phyloP scores from a whole-genome alignment of 1,140 invertebrate genomes.

The Diorhabda sublineata region DNA sequence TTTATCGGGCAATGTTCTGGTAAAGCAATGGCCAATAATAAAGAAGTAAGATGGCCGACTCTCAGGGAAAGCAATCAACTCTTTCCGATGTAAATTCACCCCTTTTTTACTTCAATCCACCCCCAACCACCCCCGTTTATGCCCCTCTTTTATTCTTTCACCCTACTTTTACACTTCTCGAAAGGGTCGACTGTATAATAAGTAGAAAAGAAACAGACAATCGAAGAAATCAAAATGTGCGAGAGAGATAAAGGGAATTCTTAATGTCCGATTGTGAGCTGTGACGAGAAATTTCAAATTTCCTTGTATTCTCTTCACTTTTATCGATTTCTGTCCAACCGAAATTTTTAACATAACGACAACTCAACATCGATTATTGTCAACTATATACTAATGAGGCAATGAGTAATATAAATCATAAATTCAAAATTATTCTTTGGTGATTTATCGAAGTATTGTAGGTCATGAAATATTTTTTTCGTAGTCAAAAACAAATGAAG shows the following conservation, averaged over 20 bases:
- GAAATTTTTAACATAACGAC: background rate
- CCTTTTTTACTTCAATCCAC: conserved; percentile 33
- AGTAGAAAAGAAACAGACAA: conserved; percentile 24
- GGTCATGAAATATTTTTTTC: no score
- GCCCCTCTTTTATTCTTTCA: conserved; percentile 44
- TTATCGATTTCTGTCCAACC: conserved; percentile 19
- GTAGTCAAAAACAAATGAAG: no score
- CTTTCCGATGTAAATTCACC: conserved; percentile 45
- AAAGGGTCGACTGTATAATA: conserved; percentile 34
- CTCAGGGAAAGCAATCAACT: conserved; percentile 41
- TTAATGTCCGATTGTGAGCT: conserved; percentile 29
- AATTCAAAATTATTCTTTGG: no score
- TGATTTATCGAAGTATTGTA: no score
- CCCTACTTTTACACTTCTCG: conserved; percentile 43
- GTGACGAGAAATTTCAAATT: conserved; percentile 24
- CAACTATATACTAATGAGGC: no score
- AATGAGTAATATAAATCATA: no score
- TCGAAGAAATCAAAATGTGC: conserved; percentile 7
- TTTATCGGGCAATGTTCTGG: conserved; percentile 16
- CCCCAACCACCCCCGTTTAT: conserved; percentile 37
- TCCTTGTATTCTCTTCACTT: conserved; percentile 14
- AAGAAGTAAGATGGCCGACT: conserved; percentile 42
- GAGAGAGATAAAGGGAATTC: conserved; percentile 15
- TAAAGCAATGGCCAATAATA: conserved; percentile 35
- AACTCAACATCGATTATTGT: no score